Conservation (phyloP, 2,113 vertebrate genomes). For the Himantopus leucocephalus region DNA sequence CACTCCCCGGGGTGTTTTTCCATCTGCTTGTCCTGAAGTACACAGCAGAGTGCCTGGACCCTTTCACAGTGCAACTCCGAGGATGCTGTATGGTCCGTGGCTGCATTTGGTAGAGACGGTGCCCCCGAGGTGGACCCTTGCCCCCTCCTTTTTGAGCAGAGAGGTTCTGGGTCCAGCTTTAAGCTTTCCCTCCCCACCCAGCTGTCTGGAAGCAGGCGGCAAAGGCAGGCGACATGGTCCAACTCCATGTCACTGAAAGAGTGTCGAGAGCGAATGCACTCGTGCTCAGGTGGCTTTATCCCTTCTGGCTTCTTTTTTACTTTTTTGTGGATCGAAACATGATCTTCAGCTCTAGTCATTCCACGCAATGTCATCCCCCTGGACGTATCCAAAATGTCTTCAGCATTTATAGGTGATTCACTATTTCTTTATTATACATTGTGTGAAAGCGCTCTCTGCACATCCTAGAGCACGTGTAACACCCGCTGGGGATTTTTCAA, state of each 20-base stretch:
- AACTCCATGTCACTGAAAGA: rapidly evolving
- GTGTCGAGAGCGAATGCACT: not conserved
- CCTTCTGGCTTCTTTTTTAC: not conserved
- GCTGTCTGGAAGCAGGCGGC: rapidly evolving
- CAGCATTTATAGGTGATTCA: not conserved
- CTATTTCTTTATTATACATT: rapidly evolving
- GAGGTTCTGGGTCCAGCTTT: not conserved
- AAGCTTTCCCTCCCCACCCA: not conserved
- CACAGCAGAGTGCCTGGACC: no score
- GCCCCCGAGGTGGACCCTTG: rapidly evolving
- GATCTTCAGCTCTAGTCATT: not conserved
- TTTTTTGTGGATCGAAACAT: not conserved
- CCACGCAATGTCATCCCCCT: rapidly evolving
- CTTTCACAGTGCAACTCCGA: rapidly evolving
- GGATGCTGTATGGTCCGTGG: not conserved
- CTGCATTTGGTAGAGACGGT: not conserved
- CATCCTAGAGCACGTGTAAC: rapidly evolving
- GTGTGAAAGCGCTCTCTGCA: rapidly evolving
- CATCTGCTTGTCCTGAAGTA: not conserved
- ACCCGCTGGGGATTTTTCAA: not conserved
- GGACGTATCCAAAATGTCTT: rapidly evolving
- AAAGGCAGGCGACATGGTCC: rapidly evolving
- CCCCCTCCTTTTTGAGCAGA: not conserved
- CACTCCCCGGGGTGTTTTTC: rapidly evolving
- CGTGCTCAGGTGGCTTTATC: rapidly evolving